Percentiles rank a stretch among this genome's conserved stretches.
Evolutionary conservation across 2,888 invertebrate species (phyloP).

Genomic region (Hetaerina titia): DNA sequence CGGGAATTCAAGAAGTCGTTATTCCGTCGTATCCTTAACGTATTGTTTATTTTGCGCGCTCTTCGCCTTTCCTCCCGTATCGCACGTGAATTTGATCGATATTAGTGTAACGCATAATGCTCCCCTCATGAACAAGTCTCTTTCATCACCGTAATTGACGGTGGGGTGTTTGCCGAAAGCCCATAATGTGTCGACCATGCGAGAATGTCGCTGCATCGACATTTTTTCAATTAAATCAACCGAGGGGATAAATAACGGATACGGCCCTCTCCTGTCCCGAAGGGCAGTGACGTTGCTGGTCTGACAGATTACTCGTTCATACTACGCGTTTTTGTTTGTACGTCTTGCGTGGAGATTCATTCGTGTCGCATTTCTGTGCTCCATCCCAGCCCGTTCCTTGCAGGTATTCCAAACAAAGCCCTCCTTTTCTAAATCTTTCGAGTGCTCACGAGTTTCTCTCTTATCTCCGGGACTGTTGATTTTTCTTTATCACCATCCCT

Average conservation of each 20-base stretch:
- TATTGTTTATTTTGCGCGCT: background rate
- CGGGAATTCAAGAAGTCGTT: background rate
- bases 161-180: background rate
- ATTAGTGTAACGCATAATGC: background rate
- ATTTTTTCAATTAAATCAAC: background rate
- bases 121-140: background rate
- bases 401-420: background rate
- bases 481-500: background rate
- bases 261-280: background rate
- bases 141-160: background rate
- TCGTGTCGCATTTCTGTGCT: background rate
- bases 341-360: background rate
- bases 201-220: background rate
- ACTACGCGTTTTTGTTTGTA: background rate
- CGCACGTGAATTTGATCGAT: background rate
- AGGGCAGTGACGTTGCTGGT: background rate
- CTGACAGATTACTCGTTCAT: background rate
- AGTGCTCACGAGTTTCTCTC: too few relatives aligned
- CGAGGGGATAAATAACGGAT: background rate
- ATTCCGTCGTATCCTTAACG: background rate
- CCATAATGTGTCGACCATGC: background rate
- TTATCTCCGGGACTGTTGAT: background rate
- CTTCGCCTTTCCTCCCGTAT: background rate
- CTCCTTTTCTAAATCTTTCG: background rate
- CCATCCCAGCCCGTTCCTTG: background rate